Evolutionary conservation across 2,888 invertebrate species (phyloP).

Genomic region (Philereme vetulata): DNA sequence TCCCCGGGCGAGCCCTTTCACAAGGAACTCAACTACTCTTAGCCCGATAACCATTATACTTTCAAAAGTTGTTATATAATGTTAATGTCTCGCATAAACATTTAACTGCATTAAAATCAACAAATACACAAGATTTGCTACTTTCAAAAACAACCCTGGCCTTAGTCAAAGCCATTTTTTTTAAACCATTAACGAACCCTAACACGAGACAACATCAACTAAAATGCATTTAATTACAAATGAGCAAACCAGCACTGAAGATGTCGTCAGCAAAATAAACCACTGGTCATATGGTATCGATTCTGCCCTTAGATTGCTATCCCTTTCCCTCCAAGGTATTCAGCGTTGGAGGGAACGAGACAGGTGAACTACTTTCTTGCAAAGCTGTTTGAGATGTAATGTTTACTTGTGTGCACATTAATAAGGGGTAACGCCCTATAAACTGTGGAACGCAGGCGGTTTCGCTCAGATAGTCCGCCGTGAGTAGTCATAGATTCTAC

Average conservation of each 20-base stretch:
- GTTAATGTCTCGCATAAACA: no score
- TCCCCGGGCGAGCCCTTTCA: no score
- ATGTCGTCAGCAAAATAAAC: constrained; percentile 77
- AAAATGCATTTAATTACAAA: constrained; percentile 5
- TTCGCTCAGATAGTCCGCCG: not conserved
- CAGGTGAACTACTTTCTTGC: constrained; percentile 34
- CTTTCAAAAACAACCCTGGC: no score
- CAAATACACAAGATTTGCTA: no score
- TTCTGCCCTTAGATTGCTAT: constrained; percentile 62
- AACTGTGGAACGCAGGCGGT: constrained; percentile 18
- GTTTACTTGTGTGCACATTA: constrained; percentile 68
- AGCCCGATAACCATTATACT: no score
- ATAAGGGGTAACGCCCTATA: constrained; percentile 63
- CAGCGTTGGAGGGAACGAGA: constrained; percentile 11
- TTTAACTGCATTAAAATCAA: no score
- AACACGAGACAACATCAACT: not conserved
- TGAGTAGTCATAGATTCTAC: not conserved
- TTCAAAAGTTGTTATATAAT: no score
- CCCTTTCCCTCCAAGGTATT: constrained; percentile 55
- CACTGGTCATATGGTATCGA: constrained; percentile 74
- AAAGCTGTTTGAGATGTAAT: constrained; percentile 43
- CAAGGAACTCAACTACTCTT: no score
- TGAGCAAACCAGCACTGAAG: constrained; percentile 44
- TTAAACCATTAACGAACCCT: no score
- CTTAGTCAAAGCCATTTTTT: no score